Evolutionary conservation across 2,888 invertebrate genomes (phyloP), one percentile per base, ranked within the genome.

Genomic region (Chloromyia formosa): DNA sequence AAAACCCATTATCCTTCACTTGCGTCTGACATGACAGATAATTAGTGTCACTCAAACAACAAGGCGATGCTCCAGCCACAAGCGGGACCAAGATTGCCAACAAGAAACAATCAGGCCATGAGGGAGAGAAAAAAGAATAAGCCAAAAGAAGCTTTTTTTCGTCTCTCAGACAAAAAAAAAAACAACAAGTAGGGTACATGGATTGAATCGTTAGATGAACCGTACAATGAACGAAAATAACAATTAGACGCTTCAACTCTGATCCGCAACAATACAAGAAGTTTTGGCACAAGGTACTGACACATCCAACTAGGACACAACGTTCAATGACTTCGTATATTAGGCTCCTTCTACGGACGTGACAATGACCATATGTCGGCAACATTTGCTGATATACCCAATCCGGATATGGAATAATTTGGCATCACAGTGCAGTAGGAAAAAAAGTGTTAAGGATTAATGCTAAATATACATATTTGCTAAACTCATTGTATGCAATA

Each of bases 11-110:
- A 73, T 73, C 58, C 72, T 72, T 60, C 40, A 14, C 66, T 74
- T 66, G 74, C 66, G 16, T 74, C 56, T 74, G 74, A 74, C 74
- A 74, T 74, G 74, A 74, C 74, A 74, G 74, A 74, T 66, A 74
- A 74, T 74, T 74, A 74, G 74, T 74, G 74, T 74, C 74, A 74
- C 74, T 74, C 74, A 74, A 35, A 35, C 27, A 35, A 35, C 27
- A 61, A 60, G 22, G 40, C n/a, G 40, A 62, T 40, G 22, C 66
- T 20, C 49, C 20, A 35, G 27, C 27, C 27, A 2, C 27, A 35
- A 45, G 18, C 49, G 12, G 49, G 23, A 56, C 12, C 40, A 40
- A 14, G 71, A 12, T 12, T 20, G n/a, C 3, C 14, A 49, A 22
- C n/a, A 62, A 62, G 27, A 27, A 62, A 42, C 42, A 16, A 16